Evolutionary conservation across 2,113 vertebrate genomes (phyloP).

Genomic region (Cnemophilus loriae): DNA sequence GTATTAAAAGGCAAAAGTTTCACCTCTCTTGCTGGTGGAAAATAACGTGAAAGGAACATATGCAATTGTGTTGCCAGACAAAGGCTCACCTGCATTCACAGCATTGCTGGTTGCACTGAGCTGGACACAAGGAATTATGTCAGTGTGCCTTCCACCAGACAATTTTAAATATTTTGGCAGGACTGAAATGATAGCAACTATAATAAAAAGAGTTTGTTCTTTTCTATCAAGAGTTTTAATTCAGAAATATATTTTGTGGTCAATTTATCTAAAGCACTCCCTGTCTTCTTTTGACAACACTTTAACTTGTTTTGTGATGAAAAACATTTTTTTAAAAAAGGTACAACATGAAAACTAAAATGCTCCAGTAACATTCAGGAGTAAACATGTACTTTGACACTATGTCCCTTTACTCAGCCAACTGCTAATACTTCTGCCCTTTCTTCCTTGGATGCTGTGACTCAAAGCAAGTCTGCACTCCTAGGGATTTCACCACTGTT

Average conservation of each 20-base stretch:
- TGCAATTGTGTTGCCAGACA: neutral
- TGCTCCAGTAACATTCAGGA: rapidly evolving
- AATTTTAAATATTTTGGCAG: neutral
- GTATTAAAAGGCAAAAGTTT: neutral
- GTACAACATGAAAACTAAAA: neutral
- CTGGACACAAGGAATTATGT: neutral
- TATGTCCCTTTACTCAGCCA: neutral
- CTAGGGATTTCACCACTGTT: neutral
- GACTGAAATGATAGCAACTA: neutral
- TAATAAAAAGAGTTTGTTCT: neutral
- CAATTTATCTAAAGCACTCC: neutral
- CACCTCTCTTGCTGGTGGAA: neutral
- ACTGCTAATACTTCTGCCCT: neutral
- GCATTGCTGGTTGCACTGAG: neutral
- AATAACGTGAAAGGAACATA: neutral
- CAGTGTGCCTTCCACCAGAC: neutral
- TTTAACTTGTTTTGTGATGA: neutral
- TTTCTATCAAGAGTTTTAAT: neutral
- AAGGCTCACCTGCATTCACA: neutral
- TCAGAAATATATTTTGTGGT: neutral
- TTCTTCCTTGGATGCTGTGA: neutral
- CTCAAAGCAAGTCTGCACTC: neutral
- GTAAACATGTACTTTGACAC: neutral
- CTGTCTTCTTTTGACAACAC: neutral
- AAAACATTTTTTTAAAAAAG: neutral